These are phyloP conservation scores for Anastrepha ludens DNA, from an alignment of 1,140 invertebrate genomes.

Conservation along the genomic window DNA sequence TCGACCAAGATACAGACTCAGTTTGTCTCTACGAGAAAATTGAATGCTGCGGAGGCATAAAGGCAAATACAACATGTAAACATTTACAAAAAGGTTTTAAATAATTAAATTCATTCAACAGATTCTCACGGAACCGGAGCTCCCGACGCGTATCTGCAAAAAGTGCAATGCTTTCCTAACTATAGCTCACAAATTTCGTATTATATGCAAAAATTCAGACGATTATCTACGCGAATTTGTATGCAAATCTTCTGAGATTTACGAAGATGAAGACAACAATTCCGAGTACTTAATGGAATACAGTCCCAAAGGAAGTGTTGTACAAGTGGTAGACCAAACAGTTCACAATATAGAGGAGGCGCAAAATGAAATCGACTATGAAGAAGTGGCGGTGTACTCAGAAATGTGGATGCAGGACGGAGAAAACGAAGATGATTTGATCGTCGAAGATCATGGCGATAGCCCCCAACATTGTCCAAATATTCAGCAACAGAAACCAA, in stretches of 20 bases:
- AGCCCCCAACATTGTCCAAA: not conserved
- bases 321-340: not conserved
- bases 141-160: conserved; percentile 64
- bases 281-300: conserved; percentile 60
- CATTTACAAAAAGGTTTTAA: not conserved
- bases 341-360: not conserved
- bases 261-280: conserved; percentile 61
- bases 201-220: conserved; percentile 68
- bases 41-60: conserved; percentile 66
- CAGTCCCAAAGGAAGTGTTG: not conserved
- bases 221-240: conserved; percentile 66
- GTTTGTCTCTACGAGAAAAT: conserved; percentile 66
- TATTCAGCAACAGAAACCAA: not conserved
- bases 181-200: conserved; percentile 66
- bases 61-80: conserved; percentile 55
- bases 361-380: conserved; percentile 3
- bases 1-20: conserved; percentile 59
- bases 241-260: conserved; percentile 56
- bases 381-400: conserved; percentile 46
- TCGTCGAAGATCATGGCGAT: not conserved
- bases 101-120: conserved; percentile 35
- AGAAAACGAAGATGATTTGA: conserved; percentile 27
- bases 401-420: conserved; percentile 45
- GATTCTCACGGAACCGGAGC: conserved; percentile 61
- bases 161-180: conserved; percentile 66